Evolutionary conservation across 2,797 vertebrate genomes (phyloP), one percentile per base, ranked within the genome.

Genomic region (Scolopax rusticola): DNA sequence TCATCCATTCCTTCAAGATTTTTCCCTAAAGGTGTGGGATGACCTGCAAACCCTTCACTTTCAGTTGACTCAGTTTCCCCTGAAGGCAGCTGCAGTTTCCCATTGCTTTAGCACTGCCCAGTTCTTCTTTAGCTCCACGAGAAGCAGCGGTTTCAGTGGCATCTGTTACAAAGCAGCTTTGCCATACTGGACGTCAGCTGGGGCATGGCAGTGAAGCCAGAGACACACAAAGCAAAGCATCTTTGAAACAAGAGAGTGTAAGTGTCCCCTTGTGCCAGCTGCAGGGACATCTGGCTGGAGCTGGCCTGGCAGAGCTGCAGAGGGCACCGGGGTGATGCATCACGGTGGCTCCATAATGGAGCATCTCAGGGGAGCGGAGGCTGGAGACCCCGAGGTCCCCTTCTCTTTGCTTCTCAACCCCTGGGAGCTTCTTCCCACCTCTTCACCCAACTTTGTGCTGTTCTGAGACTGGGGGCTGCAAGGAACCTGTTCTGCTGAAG

Each of bases 271-370:
- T 0, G 5, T 60, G 71, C 63, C 94, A 94, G 94, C 87, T 88
- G 90, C 82, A 45, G 70, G 50, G 47, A 83, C 84, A 76, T 84
- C 91, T 97, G 94, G 81, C 27, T 48, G 63, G 81, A 59, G 64
- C 54, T 81, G 89, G 30, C 69, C 88, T 30, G 80, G 80, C 67
- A 63, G 74, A 82, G 59, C 83, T 65, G 41, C 30, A 9, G 59
- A 20, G 56, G 9, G 77, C 92, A 59, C 57, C 51, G 18, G 81
- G 36, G 70, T 1, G 17, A 57, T 19, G 69, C 2, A 0, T 43
- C 4, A 0, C 0, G 4, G 41, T 40, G 81, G 38, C 43, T 41
- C 45, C 2, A 0, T 27, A 75, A 78, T 16, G 27, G 51, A 86
- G 45, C 76, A 33, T 25, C 41, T 63, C 1, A 1, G 67, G 43